Base-by-base conservation (phyloP, 2,888 invertebrate genomes). In the Keiferia lycopersicella region DNA sequence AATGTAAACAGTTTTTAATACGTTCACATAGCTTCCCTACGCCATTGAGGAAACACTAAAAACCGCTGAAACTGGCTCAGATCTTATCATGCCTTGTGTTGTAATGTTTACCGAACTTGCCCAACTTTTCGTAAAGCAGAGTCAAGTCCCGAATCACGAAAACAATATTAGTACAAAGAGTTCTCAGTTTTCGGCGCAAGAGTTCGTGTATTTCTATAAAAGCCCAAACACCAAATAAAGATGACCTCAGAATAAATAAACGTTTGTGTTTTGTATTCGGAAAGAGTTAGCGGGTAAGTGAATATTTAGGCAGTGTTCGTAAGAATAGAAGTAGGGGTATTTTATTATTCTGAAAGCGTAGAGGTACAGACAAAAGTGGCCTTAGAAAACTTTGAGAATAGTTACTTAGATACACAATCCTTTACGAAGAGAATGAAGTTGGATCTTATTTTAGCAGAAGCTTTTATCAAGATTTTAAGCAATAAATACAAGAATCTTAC, bases 191-290 rank as follows among this genome's bases (percentile, higher is more conserved):
- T 20, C 60, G 39, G 41, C 60, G 20, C 59, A 39, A 39, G 22
- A 61, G 48, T 48, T 58, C 58, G 58, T 77, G 73, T 75, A 75
- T 73, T 70, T 71, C 62, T 71, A 72, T 75, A 79, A 77, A 76
- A 76, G 75, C 71, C 66, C 72, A 75, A 79, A 79, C 67, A 76
- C 64, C 66, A 63, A 67, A 76, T 71, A 80, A 75, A 77, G 68
- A 68, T 65, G 69, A 18, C 71, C 73, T 67, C 67, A 68, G 64
- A 67, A 69, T 74, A 78, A 79, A 80, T 67, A 74, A 67, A 64
- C 71, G 61, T 48, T 63, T 48, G 56, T 26, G 18, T 69, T 65
- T 48, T 11, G 45, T 61, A 61, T 61, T 45, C 48, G 14, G 20
- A 59, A 41, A 10, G 22, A 51, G 48, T 39, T 62, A 60, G 45